Base-by-base conservation (phyloP, 2,797 vertebrate species). In the Sebastes itinus region DNA sequence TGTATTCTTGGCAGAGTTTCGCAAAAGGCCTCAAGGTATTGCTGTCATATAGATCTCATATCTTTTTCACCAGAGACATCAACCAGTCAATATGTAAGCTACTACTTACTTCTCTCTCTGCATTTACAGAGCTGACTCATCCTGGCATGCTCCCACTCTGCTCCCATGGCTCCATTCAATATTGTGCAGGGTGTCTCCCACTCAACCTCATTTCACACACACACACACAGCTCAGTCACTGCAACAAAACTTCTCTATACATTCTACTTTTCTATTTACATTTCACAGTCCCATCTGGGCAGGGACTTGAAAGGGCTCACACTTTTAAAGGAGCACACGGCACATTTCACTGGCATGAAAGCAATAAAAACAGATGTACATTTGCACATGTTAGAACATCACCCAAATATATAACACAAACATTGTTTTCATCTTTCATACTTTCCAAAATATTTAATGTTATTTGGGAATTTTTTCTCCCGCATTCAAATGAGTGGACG, bases 141-240 rank as follows among this genome's bases (percentile, higher is more conserved):
- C 72, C 77, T 62, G 56, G 66, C 61, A 77, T 61, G 79, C 83
- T 82, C 76, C 68, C 42, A 59, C 81, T 82, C 68, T 49, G 69
- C 83, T 88, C 82, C 84, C 68, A 74, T 81, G 74, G 78, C 68
- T 88, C 77, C 70, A 79, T 90, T 93, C 86, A 86, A 72, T 87
- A 87, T 84, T 77, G 75, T 74, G 49, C 81, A 80, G 23, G 71
- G 55, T 77, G 72, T 77, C 81, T 75, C 75, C 58, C 68, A 85
- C 79, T 88, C 86, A 90, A 81, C 64, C 82, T 85, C 25, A 80
- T 86, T 88, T 85, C 70, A 64, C 82, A 82, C 81, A 79, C 82
- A 79, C 82, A 35, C 11, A 35, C 27, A n/a, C 59, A 49, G 65
- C 78, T 80, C 67, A 25, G 63, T 83, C 33, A 49, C 80, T 63